Evolutionary conservation across 2,113 vertebrate species (phyloP).

Genomic region (Hoplias malabaricus): DNA sequence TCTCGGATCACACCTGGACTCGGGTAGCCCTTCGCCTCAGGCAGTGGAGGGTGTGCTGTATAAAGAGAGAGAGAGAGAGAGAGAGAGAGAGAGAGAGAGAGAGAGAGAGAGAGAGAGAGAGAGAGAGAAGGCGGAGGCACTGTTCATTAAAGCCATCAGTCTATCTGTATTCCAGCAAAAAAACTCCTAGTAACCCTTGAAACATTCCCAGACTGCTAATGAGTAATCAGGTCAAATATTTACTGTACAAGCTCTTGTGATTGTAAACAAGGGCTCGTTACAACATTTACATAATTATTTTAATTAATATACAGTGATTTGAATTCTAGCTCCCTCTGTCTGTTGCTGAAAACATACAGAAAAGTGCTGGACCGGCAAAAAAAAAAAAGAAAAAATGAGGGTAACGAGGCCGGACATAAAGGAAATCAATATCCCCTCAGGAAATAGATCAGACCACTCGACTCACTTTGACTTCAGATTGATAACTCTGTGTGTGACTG

Average conservation of each 20-base stretch:
- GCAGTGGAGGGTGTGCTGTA: slow-evolving; percentile 89
- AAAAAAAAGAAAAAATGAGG: not conserved
- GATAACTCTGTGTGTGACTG: slow-evolving; percentile 16
- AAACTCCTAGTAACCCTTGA: no score
- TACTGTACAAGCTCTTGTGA: not conserved
- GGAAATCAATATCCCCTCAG: slow-evolving; percentile 26
- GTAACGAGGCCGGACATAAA: not conserved
- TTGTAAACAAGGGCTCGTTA: not conserved
- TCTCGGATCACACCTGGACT: slow-evolving; percentile 92
- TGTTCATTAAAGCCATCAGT: slow-evolving; percentile 17
- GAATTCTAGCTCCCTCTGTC: not conserved
- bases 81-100: slow-evolving; percentile 19
- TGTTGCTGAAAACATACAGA: not conserved
- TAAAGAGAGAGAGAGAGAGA: slow-evolving; percentile 13
- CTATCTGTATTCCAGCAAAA: not conserved
- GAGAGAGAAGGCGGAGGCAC: slow-evolving; percentile 9
- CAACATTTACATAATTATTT: not conserved
- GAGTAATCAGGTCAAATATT: slow-evolving; percentile 12
- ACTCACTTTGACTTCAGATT: not conserved
- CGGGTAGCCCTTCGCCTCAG: slow-evolving; percentile 87
- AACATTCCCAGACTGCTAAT: not conserved
- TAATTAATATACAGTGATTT: not conserved
- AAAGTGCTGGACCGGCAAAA: not conserved
- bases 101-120: slow-evolving; percentile 16
- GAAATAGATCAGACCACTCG: slow-evolving; percentile 11